A percentile compares a stretch with the other conserved stretches of the same genome.
Conservation (phyloP, 2,888 invertebrate species). For the Agriopis marginaria region DNA sequence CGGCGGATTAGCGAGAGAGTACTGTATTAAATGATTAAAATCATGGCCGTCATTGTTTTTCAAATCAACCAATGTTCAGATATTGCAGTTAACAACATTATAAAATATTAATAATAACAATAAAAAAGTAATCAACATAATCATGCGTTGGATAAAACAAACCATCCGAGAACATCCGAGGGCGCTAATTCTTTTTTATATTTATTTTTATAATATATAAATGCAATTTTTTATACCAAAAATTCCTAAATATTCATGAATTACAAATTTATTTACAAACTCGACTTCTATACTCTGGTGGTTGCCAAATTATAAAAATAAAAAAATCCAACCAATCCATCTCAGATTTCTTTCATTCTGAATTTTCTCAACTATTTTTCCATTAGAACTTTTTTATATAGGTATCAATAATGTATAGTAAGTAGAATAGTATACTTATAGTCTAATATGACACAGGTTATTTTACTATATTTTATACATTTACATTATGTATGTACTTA, state of each 20-base stretch:
- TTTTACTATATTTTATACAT: slow-evolving; percentile 78
- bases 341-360: slow-evolving; percentile 52
- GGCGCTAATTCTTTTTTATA: slow-evolving; percentile 63
- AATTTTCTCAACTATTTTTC: slow-evolving; percentile 78
- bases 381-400: slow-evolving; percentile 73
- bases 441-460: slow-evolving; percentile 85
- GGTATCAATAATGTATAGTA: slow-evolving; percentile 75
- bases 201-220: slow-evolving; percentile 70
- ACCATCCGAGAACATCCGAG: slow-evolving; percentile 81
- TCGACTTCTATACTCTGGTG: slow-evolving; percentile 61
- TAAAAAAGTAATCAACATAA: slow-evolving; percentile 84
- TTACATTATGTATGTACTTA: slow-evolving; percentile 82
- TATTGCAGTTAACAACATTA: slow-evolving; percentile 83
- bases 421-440: slow-evolving; percentile 84
- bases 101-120: slow-evolving; percentile 85
- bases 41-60: slow-evolving; percentile 42
- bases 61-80: slow-evolving; percentile 57
- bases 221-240: slow-evolving; percentile 80
- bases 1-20: too few relatives aligned
- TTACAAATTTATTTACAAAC: slow-evolving; percentile 82
- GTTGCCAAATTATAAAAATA: slow-evolving; percentile 59
- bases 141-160: slow-evolving; percentile 72
- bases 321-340: slow-evolving; percentile 55
- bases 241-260: slow-evolving; percentile 73
- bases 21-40: slow-evolving; percentile 28